Evolutionary conservation across 2,113 vertebrate genomes (phyloP), one percentile per base, ranked within the genome.

Genomic region (Coryphaenoides rupestris): DNA sequence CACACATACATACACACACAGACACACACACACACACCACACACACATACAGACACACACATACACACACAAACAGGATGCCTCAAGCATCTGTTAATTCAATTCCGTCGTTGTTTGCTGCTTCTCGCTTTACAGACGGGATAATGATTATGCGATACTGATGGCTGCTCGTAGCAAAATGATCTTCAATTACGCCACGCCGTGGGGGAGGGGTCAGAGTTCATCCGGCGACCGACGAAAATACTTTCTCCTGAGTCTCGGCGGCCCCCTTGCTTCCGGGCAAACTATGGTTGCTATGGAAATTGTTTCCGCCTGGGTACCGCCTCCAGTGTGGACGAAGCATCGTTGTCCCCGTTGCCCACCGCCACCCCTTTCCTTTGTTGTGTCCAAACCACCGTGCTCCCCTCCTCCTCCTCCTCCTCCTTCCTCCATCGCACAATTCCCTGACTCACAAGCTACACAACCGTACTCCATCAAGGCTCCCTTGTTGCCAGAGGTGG

Each of bases 401-500:
- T 40, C 33, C 6, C 26, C 26, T 28, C 26, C 26, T 4, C 26
- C 26, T 28, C 26, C 28, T 40, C 28, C 28, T 33, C 6, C 33
- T 9, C 33, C 33, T 54, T 4, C 17, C 65, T 77, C 68, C 62
- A 63, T 76, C 69, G 21, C 12, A 56, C 58, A 33, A 73, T 65
- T 72, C 72, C 55, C 33, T 50, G 47, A 40, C 33, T 40, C 4
- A 12, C 69, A 69, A 82, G 78, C 83, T 77, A 52, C 73, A 81
- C 87, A 84, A 83, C 82, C 75, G 79, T 85, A 80, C 85, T 75
- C 79, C 79, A 78, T 84, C 83, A 79, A 69, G 14, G 66, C 19
- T 69, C 59, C 71, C 75, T 65, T 72, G 74, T 40, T 40, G 78
- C 75, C 60, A 3, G 68, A 71, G 79, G 80, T 68, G 73, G 90